phyloP scores from a whole-genome alignment of 2,888 invertebrate genomes.

The Melieria omissa region DNA sequence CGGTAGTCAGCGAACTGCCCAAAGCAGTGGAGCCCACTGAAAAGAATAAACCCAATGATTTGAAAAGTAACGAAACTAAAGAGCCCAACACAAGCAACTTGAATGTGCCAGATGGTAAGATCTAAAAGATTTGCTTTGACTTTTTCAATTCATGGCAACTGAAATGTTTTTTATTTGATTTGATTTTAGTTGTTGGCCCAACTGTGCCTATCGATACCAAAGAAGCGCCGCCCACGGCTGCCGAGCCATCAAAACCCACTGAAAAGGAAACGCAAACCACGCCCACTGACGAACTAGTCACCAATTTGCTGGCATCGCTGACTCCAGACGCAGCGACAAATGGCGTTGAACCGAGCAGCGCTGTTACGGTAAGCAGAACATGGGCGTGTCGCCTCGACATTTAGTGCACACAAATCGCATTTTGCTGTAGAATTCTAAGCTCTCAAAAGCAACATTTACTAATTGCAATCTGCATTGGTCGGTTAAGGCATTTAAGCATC shows the following conservation, averaged over 20 bases:
- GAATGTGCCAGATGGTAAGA: constrained; percentile 3
- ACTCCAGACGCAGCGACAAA: too few relatives aligned
- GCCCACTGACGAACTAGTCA: background rate
- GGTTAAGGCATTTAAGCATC: too few relatives aligned
- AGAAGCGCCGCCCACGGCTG: background rate
- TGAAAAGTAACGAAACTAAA: background rate
- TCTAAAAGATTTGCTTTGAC: too few relatives aligned
- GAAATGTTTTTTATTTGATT: constrained; percentile 3
- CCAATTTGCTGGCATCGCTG: too few relatives aligned
- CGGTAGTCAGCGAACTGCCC: background rate
- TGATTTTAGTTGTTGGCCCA: background rate
- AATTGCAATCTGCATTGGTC: too few relatives aligned
- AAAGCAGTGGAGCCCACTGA: background rate
- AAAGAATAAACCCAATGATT: background rate
- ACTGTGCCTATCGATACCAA: background rate
- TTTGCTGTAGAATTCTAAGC: too few relatives aligned
- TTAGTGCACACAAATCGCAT: too few relatives aligned
- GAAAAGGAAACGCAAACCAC: constrained; percentile 28
- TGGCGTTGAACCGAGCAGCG: too few relatives aligned
- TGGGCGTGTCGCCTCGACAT: too few relatives aligned
- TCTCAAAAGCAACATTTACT: too few relatives aligned
- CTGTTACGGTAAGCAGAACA: too few relatives aligned
- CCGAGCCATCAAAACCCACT: background rate
- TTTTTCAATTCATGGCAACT: background rate
- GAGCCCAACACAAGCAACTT: constrained; percentile 2